Evolutionary conservation across 2,113 vertebrate species (phyloP), one percentile per base, ranked within the genome.

Genomic region (Pteropus alecto): DNA sequence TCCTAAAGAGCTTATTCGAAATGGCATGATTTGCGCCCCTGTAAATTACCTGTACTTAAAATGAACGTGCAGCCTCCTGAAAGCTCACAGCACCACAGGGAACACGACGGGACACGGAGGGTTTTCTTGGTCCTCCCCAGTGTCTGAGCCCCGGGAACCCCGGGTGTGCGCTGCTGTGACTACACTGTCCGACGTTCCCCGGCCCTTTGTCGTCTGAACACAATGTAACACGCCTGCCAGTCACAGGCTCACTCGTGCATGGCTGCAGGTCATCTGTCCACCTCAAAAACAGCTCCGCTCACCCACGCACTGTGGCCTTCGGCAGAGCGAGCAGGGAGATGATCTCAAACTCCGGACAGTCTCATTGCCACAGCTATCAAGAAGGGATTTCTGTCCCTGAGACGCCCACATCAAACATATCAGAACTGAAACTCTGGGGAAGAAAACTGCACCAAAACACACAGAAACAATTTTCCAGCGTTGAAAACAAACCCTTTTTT

Each of bases 221-320:
- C 68, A 48, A 51, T 22, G 43, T 19, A 18, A 28, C 60, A 61
- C 4, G 9, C 54, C 56, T 60, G 46, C 56, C 93, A 61, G 67
- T 30, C 91, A 76, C 51, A 71, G 87, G 60, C 60, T 60, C 84
- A 90, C 87, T 65, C 12, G 26, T 48, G 19, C 38, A 1, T 0
- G 22, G 74, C 78, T 88, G 48, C 22, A 51, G 81, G 76, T 82
- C 86, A 54, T 41, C 2, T n/a, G 93, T 84, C 70, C 60, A 43
- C 68, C 93, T 92, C 87, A 84, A 73, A 97, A 94, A 90, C 48
- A 93, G 87, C 70, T 68, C 24, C 33, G 38, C 60, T 61, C 82
- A 58, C 68, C 71, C 38, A 6, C 12, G 30, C 12, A 0, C 13
- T 0, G 51, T 33, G 68, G 76, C 60, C 65, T 0, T 11, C 26